Evolutionary conservation across 2,113 vertebrate genomes (phyloP).

Genomic region (Lampris megalopsis): DNA sequence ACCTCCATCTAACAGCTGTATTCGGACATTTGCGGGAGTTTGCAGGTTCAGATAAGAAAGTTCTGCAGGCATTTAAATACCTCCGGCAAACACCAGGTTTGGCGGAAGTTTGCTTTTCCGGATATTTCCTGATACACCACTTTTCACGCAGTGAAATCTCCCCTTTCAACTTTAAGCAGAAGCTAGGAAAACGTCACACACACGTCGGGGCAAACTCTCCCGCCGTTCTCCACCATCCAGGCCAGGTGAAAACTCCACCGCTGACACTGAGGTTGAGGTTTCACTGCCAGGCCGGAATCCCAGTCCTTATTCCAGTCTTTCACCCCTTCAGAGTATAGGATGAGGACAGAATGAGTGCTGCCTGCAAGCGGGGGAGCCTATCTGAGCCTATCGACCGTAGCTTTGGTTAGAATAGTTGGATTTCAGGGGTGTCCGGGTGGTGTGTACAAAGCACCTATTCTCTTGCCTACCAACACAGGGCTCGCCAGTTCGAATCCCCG

Average conservation of each 20-base stretch:
- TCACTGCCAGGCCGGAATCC: constrained; percentile 14
- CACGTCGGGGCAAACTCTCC: constrained; percentile 19
- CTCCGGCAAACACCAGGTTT: too few species aligned
- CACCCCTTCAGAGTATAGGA: neutral
- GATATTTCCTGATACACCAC: too few species aligned
- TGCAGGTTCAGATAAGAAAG: too few species aligned
- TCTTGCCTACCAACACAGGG: too few species aligned
- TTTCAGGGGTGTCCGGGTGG: too few species aligned
- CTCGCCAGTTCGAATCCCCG: too few species aligned
- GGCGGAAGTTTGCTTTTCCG: too few species aligned
- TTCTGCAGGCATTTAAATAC: too few species aligned
- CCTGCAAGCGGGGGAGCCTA: neutral
- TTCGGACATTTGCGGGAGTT: too few species aligned
- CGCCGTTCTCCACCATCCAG: constrained; percentile 38
- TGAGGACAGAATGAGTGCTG: neutral
- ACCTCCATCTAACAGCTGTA: too few species aligned
- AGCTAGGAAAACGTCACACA: constrained; percentile 29
- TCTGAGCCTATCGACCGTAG: neutral
- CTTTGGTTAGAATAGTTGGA: neutral
- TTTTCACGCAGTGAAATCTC: constrained; percentile 9
- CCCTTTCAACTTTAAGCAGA: constrained; percentile 53
- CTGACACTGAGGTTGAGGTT: neutral
- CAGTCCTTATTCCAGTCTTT: constrained; percentile 18
- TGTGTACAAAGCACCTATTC: too few species aligned
- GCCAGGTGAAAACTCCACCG: constrained; percentile 34